Base-by-base conservation (phyloP, 1,140 invertebrate species). In the Babylonia areolata region DNA sequence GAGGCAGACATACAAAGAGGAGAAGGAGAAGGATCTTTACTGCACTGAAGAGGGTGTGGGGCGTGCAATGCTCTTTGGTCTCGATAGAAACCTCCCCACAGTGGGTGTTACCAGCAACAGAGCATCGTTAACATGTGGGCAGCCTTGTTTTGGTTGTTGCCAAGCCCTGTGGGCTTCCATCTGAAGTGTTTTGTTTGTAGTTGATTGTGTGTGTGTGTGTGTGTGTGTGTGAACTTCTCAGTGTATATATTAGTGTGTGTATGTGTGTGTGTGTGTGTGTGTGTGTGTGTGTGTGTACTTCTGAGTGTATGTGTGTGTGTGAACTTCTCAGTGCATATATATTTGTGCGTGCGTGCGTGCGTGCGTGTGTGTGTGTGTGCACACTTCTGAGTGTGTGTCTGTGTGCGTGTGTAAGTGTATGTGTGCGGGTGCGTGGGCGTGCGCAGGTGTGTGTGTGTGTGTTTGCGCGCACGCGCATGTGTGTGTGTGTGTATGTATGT, bases 311-410 rank as follows among this genome's bases (percentile, higher is more conserved):
- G 58, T 11, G 58, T 11, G 58, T 11, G 58, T 11, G 58, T 11
- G 28, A 51, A 6, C 46, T 6, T 51, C 9, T 51, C 9, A 11
- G 46, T 51, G 46, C 20, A 20, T 64, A 23, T 64, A 23, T 64
- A 31, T 75, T 12, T 75, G 73, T 75, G 73, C 35, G 73, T 75
- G 73, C 35, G 73, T 75, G 73, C 35, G 73, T 75, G 73, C 35
- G 73, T 75, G 73, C 35, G 73, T 75, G 73, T 75, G 73, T 75
- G 73, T 75, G 73, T 75, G 73, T 75, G 73, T 75, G 73, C 31
- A 23, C 28, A 17, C 0, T 12, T 64, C 15, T 64, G 58, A 23
- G 58, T 64, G 58, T 64, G 58, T 11, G 58, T 11, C 15, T 64
- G 58, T 23, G 46, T 23, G 58, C 28, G 28, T 23, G 58, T 64